phyloP scores from a whole-genome alignment of 2,888 invertebrate genomes.

The Pseudanteris insignis region DNA sequence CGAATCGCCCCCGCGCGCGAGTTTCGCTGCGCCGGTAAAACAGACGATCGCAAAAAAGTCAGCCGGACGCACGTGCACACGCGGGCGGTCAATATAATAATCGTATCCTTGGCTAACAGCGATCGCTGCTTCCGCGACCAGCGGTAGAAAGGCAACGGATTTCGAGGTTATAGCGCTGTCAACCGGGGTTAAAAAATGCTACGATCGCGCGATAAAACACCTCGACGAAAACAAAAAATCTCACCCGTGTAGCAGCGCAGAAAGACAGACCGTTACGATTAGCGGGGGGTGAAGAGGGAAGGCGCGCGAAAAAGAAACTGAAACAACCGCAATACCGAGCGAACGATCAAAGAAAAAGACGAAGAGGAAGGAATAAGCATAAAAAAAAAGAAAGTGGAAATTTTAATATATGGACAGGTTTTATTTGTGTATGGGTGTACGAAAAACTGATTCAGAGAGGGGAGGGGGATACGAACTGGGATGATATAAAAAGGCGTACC shows the following conservation, averaged over 20 bases:
- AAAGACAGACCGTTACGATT: neutral
- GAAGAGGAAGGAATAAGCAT: slow-evolving; percentile 1
- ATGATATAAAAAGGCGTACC: slow-evolving; percentile 47
- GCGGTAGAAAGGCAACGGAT: slow-evolving; percentile 31
- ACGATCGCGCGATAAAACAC: slow-evolving; percentile 18
- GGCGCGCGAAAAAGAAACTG: neutral
- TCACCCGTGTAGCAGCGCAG: neutral
- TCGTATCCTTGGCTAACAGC: slow-evolving; percentile 17
- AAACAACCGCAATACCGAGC: neutral
- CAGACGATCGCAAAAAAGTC: slow-evolving; percentile 5
- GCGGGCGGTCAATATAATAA: slow-evolving; percentile 25
- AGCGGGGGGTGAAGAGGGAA: neutral
- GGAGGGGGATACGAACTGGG: no score
- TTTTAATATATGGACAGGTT: no score
- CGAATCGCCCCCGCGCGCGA: slow-evolving; percentile 23
- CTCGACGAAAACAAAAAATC: slow-evolving; percentile 4
- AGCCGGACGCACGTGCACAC: slow-evolving; percentile 23
- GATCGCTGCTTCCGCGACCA: slow-evolving; percentile 5
- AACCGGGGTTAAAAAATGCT: slow-evolving; percentile 32
- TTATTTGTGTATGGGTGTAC: no score
- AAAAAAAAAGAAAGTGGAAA: no score
- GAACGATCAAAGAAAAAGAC: neutral
- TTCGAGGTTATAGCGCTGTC: slow-evolving; percentile 36
- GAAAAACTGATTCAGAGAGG: no score
- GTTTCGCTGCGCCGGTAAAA: slow-evolving; percentile 15